Percentiles rank a stretch among this genome's conserved stretches.
phyloP scores from a whole-genome alignment of 2,113 vertebrate species.

The Myanophis thanlyinensis region DNA sequence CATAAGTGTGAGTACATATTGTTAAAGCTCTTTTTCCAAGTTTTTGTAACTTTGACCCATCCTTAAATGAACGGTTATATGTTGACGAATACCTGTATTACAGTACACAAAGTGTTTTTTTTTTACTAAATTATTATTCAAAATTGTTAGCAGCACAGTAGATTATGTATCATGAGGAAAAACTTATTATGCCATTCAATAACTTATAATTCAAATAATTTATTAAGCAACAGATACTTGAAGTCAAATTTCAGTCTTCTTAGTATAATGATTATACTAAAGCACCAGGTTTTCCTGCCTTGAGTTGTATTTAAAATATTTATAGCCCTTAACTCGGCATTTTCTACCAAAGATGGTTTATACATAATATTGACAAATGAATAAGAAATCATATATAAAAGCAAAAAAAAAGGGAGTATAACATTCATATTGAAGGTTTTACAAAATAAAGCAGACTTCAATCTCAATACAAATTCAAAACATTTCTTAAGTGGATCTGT shows the following conservation, averaged over 20 bases:
- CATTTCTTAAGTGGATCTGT: background rate
- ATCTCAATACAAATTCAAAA: background rate
- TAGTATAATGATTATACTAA: background rate
- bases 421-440: background rate
- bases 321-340: background rate
- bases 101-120: background rate
- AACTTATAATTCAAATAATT: background rate
- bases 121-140: background rate
- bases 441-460: background rate
- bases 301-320: background rate
- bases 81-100: background rate
- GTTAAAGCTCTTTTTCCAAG: background rate
- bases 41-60: background rate
- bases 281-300: no score
- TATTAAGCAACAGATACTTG: background rate
- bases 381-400: background rate
- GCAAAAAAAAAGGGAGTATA: background rate
- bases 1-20: background rate
- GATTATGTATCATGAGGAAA: background rate
- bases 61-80: background rate
- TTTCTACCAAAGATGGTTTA: background rate
- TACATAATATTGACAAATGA: background rate
- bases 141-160: background rate
- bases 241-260: background rate
- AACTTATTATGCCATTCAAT: background rate